These are phyloP conservation scores for Tenrec ecaudatus DNA, from an alignment of 2,113 vertebrate genomes.

Conservation along the genomic window DNA sequence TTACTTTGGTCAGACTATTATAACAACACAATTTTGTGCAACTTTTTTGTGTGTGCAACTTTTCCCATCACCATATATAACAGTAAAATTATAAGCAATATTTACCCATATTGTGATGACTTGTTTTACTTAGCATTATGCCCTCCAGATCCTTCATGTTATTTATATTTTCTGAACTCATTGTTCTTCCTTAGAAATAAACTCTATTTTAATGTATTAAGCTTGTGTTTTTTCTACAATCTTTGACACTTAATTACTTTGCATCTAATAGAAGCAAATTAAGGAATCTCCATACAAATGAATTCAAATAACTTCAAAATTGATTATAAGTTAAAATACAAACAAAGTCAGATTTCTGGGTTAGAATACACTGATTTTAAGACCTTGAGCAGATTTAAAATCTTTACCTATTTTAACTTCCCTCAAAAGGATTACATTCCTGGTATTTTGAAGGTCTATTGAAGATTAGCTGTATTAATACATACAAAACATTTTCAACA, in stretches of 20 bases:
- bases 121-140: not conserved
- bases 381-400: not conserved
- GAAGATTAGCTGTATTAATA: too few relatives aligned
- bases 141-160: not conserved
- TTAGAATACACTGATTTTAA: not conserved
- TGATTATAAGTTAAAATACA: constrained; percentile 38
- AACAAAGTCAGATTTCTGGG: not conserved
- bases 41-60: not conserved
- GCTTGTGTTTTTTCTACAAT: not conserved
- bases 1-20: not conserved
- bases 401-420: not conserved
- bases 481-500: too few relatives aligned
- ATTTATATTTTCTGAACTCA: not conserved
- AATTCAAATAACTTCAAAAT: not conserved
- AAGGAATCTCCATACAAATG: not conserved
- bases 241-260: not conserved
- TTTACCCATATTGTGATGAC: not conserved
- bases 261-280: not conserved
- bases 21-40: not conserved
- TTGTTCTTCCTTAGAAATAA: not conserved
- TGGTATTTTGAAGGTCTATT: not conserved
- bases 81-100: not conserved
- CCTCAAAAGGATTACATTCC: not conserved
- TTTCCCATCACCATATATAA: not conserved
- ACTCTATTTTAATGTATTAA: not conserved